A percentile compares a stretch with the other conserved stretches of the same genome.
These are phyloP conservation scores for Calyptommatus sinebrachiatus DNA, from an alignment of 2,113 vertebrate genomes.

Conservation along the genomic window DNA sequence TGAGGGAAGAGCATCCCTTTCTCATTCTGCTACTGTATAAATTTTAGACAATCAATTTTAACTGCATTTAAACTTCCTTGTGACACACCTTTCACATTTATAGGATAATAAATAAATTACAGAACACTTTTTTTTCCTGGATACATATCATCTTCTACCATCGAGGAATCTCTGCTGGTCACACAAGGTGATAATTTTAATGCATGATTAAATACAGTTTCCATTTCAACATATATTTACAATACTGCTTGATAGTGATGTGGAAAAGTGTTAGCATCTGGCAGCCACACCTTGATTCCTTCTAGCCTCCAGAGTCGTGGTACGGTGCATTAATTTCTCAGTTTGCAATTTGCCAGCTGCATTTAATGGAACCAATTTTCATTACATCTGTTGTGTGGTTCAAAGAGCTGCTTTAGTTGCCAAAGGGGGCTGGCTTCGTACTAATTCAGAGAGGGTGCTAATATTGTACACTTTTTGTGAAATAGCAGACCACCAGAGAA, in stretches of 20 bases:
- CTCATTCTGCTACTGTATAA: no score
- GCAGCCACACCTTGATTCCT: slow-evolving; percentile 76
- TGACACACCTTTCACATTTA: no score
- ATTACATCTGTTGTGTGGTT: slow-evolving; percentile 81
- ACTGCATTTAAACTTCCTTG: no score
- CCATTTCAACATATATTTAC: slow-evolving; percentile 29
- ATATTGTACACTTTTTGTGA: slow-evolving; percentile 65
- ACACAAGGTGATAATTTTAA: slow-evolving; percentile 22
- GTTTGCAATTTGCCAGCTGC: slow-evolving; percentile 80
- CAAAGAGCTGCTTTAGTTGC: slow-evolving; percentile 77
- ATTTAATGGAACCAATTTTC: slow-evolving; percentile 83
- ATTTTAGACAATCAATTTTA: no score
- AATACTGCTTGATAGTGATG: slow-evolving; percentile 49
- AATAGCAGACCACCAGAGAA: slow-evolving; percentile 69
- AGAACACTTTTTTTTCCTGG: neutral
- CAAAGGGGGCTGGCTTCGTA: slow-evolving; percentile 72
- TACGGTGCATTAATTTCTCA: slow-evolving; percentile 78
- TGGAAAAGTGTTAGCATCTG: slow-evolving; percentile 62
- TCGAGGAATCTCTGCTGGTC: neutral
- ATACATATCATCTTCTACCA: neutral
- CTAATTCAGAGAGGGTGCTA: slow-evolving; percentile 62
- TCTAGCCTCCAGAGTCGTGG: slow-evolving; percentile 69
- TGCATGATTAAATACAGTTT: slow-evolving; percentile 34
- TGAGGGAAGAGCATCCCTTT: no score
- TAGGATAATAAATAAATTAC: neutral